Evolutionary conservation across 92 coral and sea anemone genomes (phyloP).

Genomic region (Ricordea florida): DNA sequence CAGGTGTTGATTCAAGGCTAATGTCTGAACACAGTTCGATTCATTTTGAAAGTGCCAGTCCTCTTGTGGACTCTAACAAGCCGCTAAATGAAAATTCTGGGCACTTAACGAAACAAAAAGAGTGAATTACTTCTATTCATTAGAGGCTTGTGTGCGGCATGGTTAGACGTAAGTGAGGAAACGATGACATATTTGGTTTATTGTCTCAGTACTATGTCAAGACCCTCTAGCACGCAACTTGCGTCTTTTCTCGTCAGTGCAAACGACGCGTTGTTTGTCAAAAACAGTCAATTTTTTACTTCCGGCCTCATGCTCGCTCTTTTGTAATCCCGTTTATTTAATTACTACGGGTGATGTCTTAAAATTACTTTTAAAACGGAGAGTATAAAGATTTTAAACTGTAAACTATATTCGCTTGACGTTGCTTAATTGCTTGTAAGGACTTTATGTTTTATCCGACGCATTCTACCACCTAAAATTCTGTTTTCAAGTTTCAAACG

Average conservation of each 20-base stretch:
- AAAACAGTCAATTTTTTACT: neutral
- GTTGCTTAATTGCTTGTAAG: too few species aligned
- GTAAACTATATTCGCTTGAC: too few species aligned
- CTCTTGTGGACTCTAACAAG: neutral
- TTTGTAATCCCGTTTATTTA: neutral
- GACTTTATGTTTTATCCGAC: too few species aligned
- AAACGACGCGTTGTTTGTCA: neutral
- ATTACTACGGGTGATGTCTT: neutral
- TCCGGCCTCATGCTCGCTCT: neutral
- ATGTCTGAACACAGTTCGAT: neutral
- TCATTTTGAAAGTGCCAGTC: neutral
- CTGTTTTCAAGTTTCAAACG: too few species aligned
- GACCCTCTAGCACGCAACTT: neutral
- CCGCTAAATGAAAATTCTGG: neutral
- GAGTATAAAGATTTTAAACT: too few species aligned
- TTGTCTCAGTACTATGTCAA: neutral
- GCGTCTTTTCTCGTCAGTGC: neutral
- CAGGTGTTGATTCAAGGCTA: neutral
- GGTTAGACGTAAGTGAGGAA: constrained; percentile 14
- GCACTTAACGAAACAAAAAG: constrained; percentile 37
- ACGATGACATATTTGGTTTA: neutral
- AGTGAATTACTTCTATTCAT: constrained; percentile 37
- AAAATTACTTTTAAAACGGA: neutral
- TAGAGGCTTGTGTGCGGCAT: neutral
- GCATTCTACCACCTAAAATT: too few species aligned